Base-by-base conservation (phyloP, 2,888 invertebrate species). In the Leptopterna dolabrata region DNA sequence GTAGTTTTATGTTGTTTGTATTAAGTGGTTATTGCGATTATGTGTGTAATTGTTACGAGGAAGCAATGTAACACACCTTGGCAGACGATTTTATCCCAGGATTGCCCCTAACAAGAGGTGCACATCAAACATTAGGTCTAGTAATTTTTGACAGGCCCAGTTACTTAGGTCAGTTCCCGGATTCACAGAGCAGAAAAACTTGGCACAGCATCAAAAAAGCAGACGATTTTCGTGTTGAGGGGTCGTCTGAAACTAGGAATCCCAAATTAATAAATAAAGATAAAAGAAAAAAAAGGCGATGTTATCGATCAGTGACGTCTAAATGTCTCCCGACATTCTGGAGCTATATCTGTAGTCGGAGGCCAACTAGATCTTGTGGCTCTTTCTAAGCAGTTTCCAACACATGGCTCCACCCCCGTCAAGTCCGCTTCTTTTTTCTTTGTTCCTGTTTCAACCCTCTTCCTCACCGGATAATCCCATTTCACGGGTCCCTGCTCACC, bases 401-500 rank as follows among this genome's bases (percentile, higher is more conserved):
- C 63, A 63, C 63, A 63, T 24, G 63, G 63, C 63, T 1, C 45
- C 19, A 0, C 19, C 63, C n/a, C 27, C 55, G n/a, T 82, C 30
- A 19, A 11, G 55, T 55, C 55, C 29, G 2, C 19, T 55, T 55
- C n/a, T 51, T 16, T n/a, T 63, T 63, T 55, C 55, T 55, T 55
- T 36, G 36, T 29, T 82, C 14, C 30, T 7, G 14, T 24, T n/a
- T 55, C 55, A 4, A 29, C 82, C 55, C 82, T 82, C 55, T 14
- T 24, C 29, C 82, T 29, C 63, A 19, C 27, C 82, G 41, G 45
- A 45, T 55, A 82, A 82, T 63, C 82, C 82, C 63, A 29, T 63
- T 82, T 63, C 63, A 55, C 82, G 55, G 63, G n/a, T 43, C 63
- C 24, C 43, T 63, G 51, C 82, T 11, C 63, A 19, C 82, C 82